A percentile compares a stretch with the other conserved stretches of the same genome.
Evolutionary conservation across 2,113 vertebrate genomes (phyloP).

Genomic region (Micromys minutus): DNA sequence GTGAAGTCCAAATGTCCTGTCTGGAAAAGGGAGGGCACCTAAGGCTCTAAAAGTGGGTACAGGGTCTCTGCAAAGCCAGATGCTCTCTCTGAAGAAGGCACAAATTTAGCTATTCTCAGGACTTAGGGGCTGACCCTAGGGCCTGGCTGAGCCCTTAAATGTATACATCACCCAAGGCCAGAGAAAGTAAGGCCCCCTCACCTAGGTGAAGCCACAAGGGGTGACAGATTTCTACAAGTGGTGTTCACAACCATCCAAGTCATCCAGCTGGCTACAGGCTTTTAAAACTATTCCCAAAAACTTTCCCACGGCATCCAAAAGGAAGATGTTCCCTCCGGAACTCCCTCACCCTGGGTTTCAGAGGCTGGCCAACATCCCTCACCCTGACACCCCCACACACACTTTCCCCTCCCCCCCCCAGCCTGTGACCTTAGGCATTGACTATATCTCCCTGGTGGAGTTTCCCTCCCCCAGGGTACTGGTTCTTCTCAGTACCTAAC

Average conservation of each 20-base stretch:
- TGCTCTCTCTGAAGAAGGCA: no score
- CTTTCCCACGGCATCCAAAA: neutral
- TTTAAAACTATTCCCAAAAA: neutral
- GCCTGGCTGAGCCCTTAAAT: neutral
- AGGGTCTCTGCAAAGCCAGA: neutral
- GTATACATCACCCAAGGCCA: neutral
- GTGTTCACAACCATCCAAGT: neutral
- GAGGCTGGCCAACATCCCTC: neutral
- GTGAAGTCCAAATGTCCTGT: no score
- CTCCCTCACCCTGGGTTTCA: neutral
- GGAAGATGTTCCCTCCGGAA: neutral
- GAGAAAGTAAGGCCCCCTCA: neutral
- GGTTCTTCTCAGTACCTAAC: neutral
- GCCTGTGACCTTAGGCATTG: rapidly evolving
- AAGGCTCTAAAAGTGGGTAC: neutral
- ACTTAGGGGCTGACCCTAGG: neutral
- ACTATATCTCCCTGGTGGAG: neutral
- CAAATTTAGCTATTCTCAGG: neutral
- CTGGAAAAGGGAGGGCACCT: neutral
- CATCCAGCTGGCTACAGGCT: neutral
- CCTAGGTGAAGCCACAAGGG: no score
- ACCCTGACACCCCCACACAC: no score
- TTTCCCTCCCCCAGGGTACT: neutral
- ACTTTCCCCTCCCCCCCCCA: neutral
- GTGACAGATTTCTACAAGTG: neutral